Base-by-base conservation (phyloP, 2,888 invertebrate genomes). In the Plemyria rubiginata region DNA sequence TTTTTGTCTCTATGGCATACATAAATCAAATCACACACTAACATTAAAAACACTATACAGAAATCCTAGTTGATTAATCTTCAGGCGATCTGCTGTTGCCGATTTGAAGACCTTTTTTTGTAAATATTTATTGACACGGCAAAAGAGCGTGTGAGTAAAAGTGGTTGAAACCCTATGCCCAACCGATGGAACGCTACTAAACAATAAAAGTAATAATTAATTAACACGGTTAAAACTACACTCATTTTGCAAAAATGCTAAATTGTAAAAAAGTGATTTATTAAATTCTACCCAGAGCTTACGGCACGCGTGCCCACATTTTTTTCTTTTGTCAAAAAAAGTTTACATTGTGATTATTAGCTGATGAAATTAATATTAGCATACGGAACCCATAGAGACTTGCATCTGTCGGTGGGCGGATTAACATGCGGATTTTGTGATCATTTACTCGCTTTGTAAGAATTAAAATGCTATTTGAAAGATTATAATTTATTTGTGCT, bases 321-420 rank as follows among this genome's bases (percentile, higher is more conserved):
- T 89, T 88, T 88, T 86, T 82, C 58, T 54, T 65, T 70, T 66
- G 48, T 57, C 22, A 73, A 85, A 84, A 87, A 87, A 84, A 78
- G 74, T 83, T 84, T 71, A 78, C 73, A 76, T 75, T 72, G 74
- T 76, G 75, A 68, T 72, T 53, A 71, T 62, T 50, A 64, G 56
- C 76, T 80, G 72, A 79, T 78, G 74, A 78, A 80, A 78, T 72
- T 74, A 82, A 80, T 63, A 64, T 92, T 90, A 82, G 84, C 90
- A 92, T 90, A 88, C 75, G 74, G 78, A 81, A 81, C 70, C 73
- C 76, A 81, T 85, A 83, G 72, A 77, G 77, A 50, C 32, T 32
- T 81, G 78, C 88, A 88, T 88, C 85, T 90, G 89, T 78, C 84
- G 67, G 79, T 86, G 85, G 88, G 88, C 90, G 89, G 81, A n/a